Conservation (phyloP, 2,797 vertebrate species). For the Microcaecilia unicolor region DNA sequence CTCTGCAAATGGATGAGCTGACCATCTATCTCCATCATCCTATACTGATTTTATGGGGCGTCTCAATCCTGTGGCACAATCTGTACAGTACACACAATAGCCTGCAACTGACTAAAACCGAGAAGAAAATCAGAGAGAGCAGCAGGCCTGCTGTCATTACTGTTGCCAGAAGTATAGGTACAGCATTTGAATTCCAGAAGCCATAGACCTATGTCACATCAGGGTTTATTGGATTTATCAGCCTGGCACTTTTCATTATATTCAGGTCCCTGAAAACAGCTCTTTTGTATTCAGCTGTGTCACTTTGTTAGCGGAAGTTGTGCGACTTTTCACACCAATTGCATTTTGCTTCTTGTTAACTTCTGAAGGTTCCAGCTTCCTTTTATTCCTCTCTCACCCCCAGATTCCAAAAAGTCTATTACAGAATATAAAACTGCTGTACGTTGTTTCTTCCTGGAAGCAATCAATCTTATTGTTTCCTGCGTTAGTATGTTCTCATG, state of each 20-base stretch:
- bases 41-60: no score
- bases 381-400: not conserved
- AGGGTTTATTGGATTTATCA: not conserved
- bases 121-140: no score
- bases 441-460: not conserved
- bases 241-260: rapidly evolving
- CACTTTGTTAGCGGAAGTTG: not conserved
- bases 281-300: not conserved
- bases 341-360: not conserved
- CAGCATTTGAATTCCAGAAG: not conserved
- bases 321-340: not conserved
- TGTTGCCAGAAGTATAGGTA: not conserved
- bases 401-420: not conserved
- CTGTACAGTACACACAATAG: no score
- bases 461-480: not conserved
- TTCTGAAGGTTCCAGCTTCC: not conserved
- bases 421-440: not conserved
- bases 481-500: not conserved
- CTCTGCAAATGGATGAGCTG: no score
- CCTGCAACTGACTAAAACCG: no score
- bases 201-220: not conserved
- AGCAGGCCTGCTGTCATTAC: not conserved
- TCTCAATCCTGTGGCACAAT: no score
- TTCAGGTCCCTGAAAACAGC: not conserved
- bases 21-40: no score